phyloP scores from a whole-genome alignment of 2,797 vertebrate genomes.

The Gymnothorax javanicus region DNA sequence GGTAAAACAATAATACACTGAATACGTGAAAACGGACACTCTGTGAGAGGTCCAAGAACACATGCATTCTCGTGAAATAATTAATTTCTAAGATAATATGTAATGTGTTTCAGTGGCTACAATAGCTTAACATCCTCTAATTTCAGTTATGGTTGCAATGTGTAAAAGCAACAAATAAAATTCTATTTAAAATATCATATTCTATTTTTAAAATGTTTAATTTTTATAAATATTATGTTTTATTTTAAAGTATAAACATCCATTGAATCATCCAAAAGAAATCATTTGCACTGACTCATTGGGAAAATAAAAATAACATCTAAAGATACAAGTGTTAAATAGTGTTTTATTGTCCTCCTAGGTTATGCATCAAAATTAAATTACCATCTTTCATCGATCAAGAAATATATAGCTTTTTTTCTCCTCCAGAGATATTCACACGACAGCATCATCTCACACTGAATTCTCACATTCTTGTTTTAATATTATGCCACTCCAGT shows the following conservation, averaged over 20 bases:
- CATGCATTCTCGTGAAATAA: no score
- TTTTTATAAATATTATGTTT: no score
- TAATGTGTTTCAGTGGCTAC: background rate
- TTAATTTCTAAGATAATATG: background rate
- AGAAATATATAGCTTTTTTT: background rate
- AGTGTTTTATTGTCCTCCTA: background rate
- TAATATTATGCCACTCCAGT: background rate
- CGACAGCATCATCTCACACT: background rate
- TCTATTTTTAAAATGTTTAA: background rate
- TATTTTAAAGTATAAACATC: background rate
- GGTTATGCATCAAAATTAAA: background rate
- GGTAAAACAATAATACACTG: no score
- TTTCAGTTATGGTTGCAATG: background rate
- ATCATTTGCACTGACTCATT: background rate
- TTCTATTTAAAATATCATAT: no score
- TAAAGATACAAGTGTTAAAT: background rate
- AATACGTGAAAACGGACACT: no score
- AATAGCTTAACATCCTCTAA: background rate
- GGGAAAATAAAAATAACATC: background rate
- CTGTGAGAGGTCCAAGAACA: no score
- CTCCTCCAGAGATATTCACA: background rate
- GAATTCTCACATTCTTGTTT: background rate
- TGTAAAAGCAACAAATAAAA: no score
- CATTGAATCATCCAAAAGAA: background rate
- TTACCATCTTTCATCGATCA: background rate